phyloP scores from a whole-genome alignment of 2,797 vertebrate species.

The Peromyscus aztecus region DNA sequence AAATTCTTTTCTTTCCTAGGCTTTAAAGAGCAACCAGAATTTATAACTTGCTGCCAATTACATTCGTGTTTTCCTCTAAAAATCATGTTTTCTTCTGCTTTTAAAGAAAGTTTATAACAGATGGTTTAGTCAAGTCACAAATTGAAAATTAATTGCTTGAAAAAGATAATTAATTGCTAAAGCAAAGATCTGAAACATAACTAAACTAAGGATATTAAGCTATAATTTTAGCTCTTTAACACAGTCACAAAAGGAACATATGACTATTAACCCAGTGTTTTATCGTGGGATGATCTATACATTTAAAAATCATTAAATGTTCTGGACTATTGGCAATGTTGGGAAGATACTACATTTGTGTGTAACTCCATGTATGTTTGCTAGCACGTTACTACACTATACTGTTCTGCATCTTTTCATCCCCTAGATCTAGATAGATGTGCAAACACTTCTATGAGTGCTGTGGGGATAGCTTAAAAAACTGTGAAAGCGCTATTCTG shows the following conservation, averaged over 20 bases:
- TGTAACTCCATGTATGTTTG: constrained; percentile 28
- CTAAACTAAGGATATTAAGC: constrained; percentile 40
- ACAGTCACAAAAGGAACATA: neutral
- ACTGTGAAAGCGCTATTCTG: neutral
- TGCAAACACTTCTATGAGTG: constrained; percentile 23
- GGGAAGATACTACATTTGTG: constrained; percentile 23
- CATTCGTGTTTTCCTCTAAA: constrained; percentile 29
- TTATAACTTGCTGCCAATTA: constrained; percentile 48
- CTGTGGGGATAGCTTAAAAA: neutral
- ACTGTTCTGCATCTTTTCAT: constrained; percentile 58
- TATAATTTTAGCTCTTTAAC: constrained; percentile 38
- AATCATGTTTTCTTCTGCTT: constrained; percentile 48
- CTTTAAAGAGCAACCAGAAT: constrained; percentile 57
- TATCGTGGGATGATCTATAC: constrained; percentile 3
- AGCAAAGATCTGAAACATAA: constrained; percentile 57
- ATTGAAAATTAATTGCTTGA: constrained; percentile 47
- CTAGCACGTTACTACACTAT: constrained; percentile 7
- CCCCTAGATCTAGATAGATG: neutral
- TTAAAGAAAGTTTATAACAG: constrained; percentile 37
- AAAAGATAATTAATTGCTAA: constrained; percentile 54
- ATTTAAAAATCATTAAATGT: constrained; percentile 23
- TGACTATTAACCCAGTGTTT: constrained; percentile 29
- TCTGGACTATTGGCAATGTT: constrained; percentile 22
- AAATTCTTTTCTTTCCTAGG: constrained; percentile 37
- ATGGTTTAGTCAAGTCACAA: constrained; percentile 50